Evolutionary conservation across 2,113 vertebrate species (phyloP).

Genomic region (Caranx ignobilis): DNA sequence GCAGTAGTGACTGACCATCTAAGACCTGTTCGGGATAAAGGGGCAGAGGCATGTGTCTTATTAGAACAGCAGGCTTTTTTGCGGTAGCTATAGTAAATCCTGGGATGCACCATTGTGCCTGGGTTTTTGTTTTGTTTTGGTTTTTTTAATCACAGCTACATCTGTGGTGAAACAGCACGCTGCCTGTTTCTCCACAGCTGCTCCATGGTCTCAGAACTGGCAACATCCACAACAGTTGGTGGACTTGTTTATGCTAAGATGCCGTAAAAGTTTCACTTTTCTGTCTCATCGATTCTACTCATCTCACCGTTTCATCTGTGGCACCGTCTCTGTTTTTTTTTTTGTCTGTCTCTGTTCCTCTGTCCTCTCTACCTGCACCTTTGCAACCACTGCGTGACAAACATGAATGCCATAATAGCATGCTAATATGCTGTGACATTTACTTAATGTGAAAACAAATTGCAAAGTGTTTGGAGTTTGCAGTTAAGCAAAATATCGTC

Average conservation of each 20-base stretch:
- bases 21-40: neutral
- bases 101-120: conserved; percentile 15
- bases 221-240: conserved; percentile 58
- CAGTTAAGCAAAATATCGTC: conserved; percentile 57
- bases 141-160: conserved; percentile 12
- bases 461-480: conserved; percentile 68
- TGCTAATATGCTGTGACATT: conserved; percentile 77
- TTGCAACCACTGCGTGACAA: conserved; percentile 14
- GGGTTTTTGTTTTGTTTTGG: conserved; percentile 9
- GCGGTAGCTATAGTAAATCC: conserved; percentile 10
- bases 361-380: conserved; percentile 1
- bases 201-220: conserved; percentile 32
- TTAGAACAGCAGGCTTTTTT: neutral
- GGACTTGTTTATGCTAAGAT: conserved; percentile 50
- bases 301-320: neutral
- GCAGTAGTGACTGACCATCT: neutral
- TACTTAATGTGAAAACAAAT: conserved; percentile 76
- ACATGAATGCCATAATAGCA: conserved; percentile 41
- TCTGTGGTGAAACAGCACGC: conserved; percentile 21
- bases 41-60: neutral
- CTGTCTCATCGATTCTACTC: conserved; percentile 19
- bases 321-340: neutral
- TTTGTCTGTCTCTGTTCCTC: neutral
- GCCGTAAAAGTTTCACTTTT: conserved; percentile 42
- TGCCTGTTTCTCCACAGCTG: conserved; percentile 46